Conservation (phyloP, 2,888 invertebrate species). For the Troilus luridus region DNA sequence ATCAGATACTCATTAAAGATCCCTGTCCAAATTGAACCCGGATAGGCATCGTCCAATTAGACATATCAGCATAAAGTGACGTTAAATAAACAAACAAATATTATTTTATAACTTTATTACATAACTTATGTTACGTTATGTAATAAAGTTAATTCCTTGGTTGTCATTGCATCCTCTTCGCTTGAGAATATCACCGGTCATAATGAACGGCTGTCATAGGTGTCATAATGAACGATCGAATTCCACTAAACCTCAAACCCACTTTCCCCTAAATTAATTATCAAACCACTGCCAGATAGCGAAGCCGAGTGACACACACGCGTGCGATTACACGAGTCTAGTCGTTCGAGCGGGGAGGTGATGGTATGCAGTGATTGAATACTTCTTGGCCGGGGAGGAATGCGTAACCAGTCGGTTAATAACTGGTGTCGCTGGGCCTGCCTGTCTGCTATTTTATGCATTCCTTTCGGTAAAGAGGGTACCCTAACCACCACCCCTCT, state of each 20-base stretch:
- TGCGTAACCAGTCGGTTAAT: constrained; percentile 2
- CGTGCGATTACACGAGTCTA: background rate
- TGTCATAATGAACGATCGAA: background rate
- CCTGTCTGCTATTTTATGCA: constrained; percentile 28
- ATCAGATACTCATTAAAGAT: no score
- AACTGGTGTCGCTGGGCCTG: background rate
- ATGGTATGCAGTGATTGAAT: constrained; percentile 34
- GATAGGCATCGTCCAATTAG: no score
- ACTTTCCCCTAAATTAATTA: constrained; percentile 30
- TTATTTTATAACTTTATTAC: no score
- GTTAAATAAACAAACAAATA: no score
- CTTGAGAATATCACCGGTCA: background rate
- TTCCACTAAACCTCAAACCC: constrained; percentile 4
- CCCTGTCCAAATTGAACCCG: no score
- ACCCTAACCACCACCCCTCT: background rate
- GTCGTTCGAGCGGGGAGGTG: background rate
- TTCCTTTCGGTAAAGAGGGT: background rate
- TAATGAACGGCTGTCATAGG: background rate
- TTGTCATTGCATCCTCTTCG: background rate
- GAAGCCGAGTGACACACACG: background rate
- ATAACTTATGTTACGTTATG: no score
- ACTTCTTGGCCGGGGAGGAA: background rate
- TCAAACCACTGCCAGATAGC: background rate
- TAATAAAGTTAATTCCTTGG: no score
- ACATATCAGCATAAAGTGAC: no score